These are phyloP conservation scores for Pan troglodytes DNA, from an alignment of 2,113 vertebrate species.

Conservation along the genomic window NHGRI_mPanTro3-v2.1_pri NC_072413.2:83640001-83640500, in stretches of 20 bases:
- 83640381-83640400: conserved; percentile 8
- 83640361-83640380: neutral
- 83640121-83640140: neutral
- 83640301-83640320: neutral
- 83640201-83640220: neutral
- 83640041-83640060: neutral
- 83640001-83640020: neutral
- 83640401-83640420: neutral
- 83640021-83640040: neutral
- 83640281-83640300: neutral
- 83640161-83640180: neutral
- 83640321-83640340: neutral
- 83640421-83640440: conserved; percentile 28
- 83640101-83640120: neutral
- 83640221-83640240: neutral
- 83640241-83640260: neutral
- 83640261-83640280: neutral
- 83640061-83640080: neutral
- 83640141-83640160: neutral
- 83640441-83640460: neutral
- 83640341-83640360: neutral
- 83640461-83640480: conserved; percentile 2
- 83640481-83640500: conserved; percentile 49
- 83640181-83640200: neutral
- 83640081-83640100: neutral